phyloP scores from a whole-genome alignment of 2,113 vertebrate genomes.

The Eleginops maclovinus region DNA sequence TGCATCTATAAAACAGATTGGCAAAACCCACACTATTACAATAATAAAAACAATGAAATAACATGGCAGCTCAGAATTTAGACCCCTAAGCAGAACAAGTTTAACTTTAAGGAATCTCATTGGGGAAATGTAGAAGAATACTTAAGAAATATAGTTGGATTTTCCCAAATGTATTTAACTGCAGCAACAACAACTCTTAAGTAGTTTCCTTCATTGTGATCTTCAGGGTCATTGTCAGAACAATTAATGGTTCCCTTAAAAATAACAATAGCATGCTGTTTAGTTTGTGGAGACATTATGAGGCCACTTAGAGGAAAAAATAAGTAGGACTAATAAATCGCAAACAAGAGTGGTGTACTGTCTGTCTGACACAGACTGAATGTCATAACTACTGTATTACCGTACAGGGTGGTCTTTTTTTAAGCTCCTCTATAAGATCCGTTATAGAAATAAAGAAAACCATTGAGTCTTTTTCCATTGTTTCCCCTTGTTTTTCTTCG shows the following conservation, averaged over 20 bases:
- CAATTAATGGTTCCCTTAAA: neutral
- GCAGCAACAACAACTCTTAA: constrained; percentile 3
- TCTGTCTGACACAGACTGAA: neutral
- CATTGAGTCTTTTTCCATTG: neutral
- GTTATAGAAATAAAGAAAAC: neutral
- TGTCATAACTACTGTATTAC: no score
- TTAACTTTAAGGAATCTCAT: neutral
- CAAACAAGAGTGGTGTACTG: neutral
- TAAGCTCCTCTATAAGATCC: neutral
- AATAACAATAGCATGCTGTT: neutral
- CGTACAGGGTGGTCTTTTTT: neutral
- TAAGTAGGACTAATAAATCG: no score
- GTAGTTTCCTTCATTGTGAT: neutral
- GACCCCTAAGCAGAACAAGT: neutral
- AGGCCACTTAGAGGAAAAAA: neutral
- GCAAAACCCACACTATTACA: constrained; percentile 7
- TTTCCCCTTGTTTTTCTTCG: neutral
- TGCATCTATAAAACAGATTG: constrained; percentile 6
- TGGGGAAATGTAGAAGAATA: constrained; percentile 5
- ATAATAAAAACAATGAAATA: constrained; percentile 5
- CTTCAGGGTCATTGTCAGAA: neutral
- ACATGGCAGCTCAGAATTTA: constrained; percentile 8
- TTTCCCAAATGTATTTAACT: neutral
- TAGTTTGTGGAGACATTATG: neutral
- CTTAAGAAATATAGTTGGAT: constrained; percentile 3